phyloP scores from a whole-genome alignment of 2,797 vertebrate species.

The Acrossocheilus wenchowensis region DNA sequence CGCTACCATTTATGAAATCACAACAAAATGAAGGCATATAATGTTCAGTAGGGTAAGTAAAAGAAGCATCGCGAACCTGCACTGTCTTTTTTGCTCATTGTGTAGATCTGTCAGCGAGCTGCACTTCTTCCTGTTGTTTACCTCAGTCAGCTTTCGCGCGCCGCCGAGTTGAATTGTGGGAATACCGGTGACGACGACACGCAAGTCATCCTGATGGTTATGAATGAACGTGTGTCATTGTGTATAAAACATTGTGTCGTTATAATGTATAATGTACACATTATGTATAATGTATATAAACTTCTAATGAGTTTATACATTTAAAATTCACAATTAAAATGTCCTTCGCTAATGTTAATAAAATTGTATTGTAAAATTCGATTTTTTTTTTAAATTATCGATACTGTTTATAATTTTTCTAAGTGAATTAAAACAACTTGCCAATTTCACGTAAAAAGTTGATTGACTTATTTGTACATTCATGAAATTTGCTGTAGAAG shows the following conservation, averaged over 20 bases:
- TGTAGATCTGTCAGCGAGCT: neutral
- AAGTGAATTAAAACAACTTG: neutral
- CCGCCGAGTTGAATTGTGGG: conserved; percentile 50
- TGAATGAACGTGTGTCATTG: neutral
- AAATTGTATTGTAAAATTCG: too few relatives aligned
- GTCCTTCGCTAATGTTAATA: neutral
- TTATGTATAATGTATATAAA: too few relatives aligned
- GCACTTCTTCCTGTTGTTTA: neutral
- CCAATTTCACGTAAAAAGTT: neutral
- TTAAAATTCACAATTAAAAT: neutral
- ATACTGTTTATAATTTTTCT: neutral
- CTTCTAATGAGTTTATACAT: too few relatives aligned
- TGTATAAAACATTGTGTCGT: neutral
- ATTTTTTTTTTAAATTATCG: neutral
- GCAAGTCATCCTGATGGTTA: neutral
- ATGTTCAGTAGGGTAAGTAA: neutral
- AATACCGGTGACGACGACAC: neutral
- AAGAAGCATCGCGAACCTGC: neutral
- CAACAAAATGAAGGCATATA: neutral
- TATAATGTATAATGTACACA: neutral
- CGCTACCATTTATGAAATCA: neutral
- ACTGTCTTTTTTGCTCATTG: conserved; percentile 47
- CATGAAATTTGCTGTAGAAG: neutral
- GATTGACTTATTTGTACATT: neutral
- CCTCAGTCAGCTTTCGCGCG: conserved; percentile 54